Base-by-base conservation (phyloP, 2,888 invertebrate genomes). In the Drosophila meridiana region DNA sequence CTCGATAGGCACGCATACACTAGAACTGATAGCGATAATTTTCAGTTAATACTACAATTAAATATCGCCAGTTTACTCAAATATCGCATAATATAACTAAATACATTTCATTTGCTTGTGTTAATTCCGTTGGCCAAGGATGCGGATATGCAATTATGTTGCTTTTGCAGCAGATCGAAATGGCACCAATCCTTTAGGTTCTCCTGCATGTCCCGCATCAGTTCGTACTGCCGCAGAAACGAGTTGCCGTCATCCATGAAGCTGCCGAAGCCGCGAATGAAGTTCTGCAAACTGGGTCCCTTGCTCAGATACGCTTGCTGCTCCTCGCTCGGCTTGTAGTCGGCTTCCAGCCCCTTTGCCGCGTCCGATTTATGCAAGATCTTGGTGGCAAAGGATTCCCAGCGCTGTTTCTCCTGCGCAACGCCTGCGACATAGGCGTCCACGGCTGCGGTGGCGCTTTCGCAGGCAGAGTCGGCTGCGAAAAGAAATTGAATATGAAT, bases 241-340 rank as follows among this genome's bases (percentile, higher is more conserved):
- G 40, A 40, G 4, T 57, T 52, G 0, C 86, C 87, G 5, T 81
- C 77, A 3, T 83, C 69, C 8, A 85, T 83, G 13, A 92, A 92
- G 8, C 78, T 67, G 0, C 89, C 9, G 0, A 87, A 83, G 20
- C 89, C 87, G 0, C 90, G 81, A 3, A 91, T 43, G 28, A 90
- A 91, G 6, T 73, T 80, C 8, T 84, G 83, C 7, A 92, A 43
- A 66, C 89, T 77, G 0, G 90, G 90, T 0, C 76, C 88, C 3
- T 78, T 58, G 4, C 80, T 75, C 4, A 93, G 77, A 57, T 89
- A 90, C 0, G 73, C 71, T 2, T 80, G 80, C n/a, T 92, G 92
- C 4, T 91, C 87, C 0, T 62, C 42, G 0, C 86, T 77, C 4
- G 92, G 72, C 30, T 80, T 60, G 2, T 48, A 59, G 14, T 34